Evolutionary conservation across 2,888 invertebrate species (phyloP), one percentile per base, ranked within the genome.

Genomic region (Vannuccia rotundouncinata): DNA sequence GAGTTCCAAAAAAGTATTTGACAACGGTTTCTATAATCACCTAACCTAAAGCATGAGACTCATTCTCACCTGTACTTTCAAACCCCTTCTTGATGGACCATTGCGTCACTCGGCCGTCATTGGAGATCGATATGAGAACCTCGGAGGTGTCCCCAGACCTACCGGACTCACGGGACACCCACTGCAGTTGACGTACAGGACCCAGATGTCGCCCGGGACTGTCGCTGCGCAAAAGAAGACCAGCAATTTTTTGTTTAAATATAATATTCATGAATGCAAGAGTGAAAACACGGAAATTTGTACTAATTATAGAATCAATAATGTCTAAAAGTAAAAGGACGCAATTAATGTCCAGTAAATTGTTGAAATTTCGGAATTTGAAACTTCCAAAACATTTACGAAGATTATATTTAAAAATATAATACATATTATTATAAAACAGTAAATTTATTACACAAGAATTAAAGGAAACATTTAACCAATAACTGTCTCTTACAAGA

Each of bases 1-100:
- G 45, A 45, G 17, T 17, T 45, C 17, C 45, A 17, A 45, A 45
- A 45, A 5, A 45, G 10, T 45, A 5, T 45, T 17, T 45, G 10
- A 45, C 45, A 45, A 45, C 5, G 45, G 5, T 10, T 45, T 5
- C 45, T 45, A 10, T 45, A 45, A 45, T 45, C 45, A 45, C 17
- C n/a, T n/a, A n/a, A n/a, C n/a, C n/a, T n/a, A n/a, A n/a, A n/a
- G n/a, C n/a, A 45, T 10, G 5, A 45, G 45, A 17, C 45, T 45
- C 45, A 45, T 45, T 17, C 81, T 77, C 78, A 87, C 88, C 88
- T 82, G 85, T 85, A 81, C 86, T 84, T 83, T 88, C 88, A 83
- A 88, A 87, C 75, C 88, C 88, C 82, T 88, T 88, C 76, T 87
- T 84, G 59, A 88, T 87, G 30, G 86, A 86, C 88, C 88, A 88